Evolutionary conservation across 2,113 vertebrate genomes (phyloP).

Genomic region (Sinosuthora webbiana): DNA sequence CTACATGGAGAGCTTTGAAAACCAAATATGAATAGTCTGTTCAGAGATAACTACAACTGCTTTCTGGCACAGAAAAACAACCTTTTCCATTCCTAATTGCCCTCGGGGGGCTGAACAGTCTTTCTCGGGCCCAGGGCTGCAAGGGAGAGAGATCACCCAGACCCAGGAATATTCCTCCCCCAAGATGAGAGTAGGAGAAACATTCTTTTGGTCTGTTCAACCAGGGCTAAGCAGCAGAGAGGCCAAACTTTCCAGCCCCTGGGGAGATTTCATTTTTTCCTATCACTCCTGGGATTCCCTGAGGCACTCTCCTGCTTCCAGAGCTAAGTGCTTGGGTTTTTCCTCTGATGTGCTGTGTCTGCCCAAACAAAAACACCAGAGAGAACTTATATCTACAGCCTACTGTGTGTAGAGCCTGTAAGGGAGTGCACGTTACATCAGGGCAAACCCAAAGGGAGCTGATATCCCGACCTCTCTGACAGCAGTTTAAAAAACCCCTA

Average conservation of each 20-base stretch:
- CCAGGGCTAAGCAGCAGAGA: neutral
- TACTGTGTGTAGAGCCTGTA: neutral
- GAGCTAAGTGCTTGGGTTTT: neutral
- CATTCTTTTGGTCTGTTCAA: neutral
- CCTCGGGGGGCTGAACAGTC: neutral
- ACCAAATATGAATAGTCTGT: neutral
- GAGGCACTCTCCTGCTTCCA: neutral
- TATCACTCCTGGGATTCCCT: neutral
- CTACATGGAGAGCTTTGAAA: constrained; percentile 30
- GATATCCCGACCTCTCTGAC: neutral
- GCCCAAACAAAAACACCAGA: neutral
- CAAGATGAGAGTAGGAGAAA: neutral
- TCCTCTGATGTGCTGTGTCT: neutral
- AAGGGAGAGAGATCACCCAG: neutral
- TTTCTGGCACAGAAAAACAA: neutral
- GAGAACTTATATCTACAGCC: neutral
- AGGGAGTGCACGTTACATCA: neutral
- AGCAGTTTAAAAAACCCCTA: neutral
- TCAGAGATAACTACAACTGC: neutral
- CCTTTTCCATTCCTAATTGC: neutral
- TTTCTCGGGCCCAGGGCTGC: neutral
- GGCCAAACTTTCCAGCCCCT: neutral
- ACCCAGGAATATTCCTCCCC: neutral
- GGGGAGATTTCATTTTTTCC: neutral
- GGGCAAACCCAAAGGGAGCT: neutral